Base-by-base conservation (phyloP, 2,888 invertebrate species). In the Erynnis tages region DNA sequence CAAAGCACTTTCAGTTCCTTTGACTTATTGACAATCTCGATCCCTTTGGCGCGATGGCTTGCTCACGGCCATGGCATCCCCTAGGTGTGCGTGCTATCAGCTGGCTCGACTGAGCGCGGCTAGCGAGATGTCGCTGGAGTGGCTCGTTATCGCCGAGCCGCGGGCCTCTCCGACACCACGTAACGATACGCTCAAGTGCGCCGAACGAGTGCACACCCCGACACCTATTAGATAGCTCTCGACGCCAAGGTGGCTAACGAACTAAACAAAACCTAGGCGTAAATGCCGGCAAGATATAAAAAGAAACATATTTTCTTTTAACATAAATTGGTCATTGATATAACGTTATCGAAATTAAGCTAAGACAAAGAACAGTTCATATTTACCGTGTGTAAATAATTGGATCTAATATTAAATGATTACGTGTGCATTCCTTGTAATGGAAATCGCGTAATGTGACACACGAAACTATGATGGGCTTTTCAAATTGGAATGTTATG, bases 101-200 rank as follows among this genome's bases (percentile, higher is more conserved):
- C 27, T 25, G 37, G 30, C 16, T 17, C 13, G 4, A 11, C 48
- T 40, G 41, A 23, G 41, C 34, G 27, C 30, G 40, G 16, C 32
- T 40, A 13, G 49, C 49, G 41, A 43, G 49, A 19, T 49, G 41
- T 41, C 23, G 54, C 55, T 63, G 60, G 54, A 71, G 70, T 62
- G 66, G 67, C 67, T 71, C 68, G 70, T 71, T 72, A 71, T 62
- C 60, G 61, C 62, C 56, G 63, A 57, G 50, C 56, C 40, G 59
- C 52, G 49, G 45, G 53, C 47, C 57, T 58, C 63, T 61, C 58
- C 63, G 61, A 60, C 63, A 57, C 59, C 63, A 56, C 57, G 58
- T 59, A 59, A 58, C 58, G 58, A 62, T 57, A 56, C 61, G 52
- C 54, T 64, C 56, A 57, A 65, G 61, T 57, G 61, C 55, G 44